Base-by-base conservation (phyloP, 1,140 invertebrate genomes). In the Bombus soroeensis region DNA sequence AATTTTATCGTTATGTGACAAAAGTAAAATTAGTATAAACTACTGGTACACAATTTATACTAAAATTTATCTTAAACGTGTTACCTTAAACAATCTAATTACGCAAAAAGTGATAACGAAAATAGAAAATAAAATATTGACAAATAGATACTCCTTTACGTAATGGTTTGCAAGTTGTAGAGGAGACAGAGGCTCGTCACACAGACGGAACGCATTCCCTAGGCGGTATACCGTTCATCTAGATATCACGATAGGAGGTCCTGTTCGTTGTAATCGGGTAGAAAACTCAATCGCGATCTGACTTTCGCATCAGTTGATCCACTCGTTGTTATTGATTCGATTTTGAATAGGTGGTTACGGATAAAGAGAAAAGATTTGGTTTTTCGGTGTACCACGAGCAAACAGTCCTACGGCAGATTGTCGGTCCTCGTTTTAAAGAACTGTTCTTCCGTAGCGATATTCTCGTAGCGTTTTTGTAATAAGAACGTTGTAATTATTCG, bases 281-380 rank as follows among this genome's bases (percentile, higher is more conserved):
- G 90, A 91, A 92, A 92, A 92, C 86, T 88, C 87, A 85, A 91
- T 92, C 88, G 83, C 83, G 86, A 87, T 91, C 88, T 86, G 83
- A 89, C 84, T 89, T 88, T 88, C 92, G 90, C 90, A 71, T 92
- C 87, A 28, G 83, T 89, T 78, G 90, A 81, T 92, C 75, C 83
- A 71, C 87, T 90, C 84, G 87, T 90, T 88, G 87, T 90, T 87
- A 88, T 91, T 88, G 87, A 90, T 88, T 91, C 85, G 85, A 91
- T 91, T 87, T 72, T 87, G 64, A 82, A 87, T 88, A 78, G 89
- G 68, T 85, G 66, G 62, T 72, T 81, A 41, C 53, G 81, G 66
- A 80, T 87, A 87, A 64, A 76, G 66, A 90, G 64, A 83, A 90
- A 41, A 32, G 47, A 57, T 39, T 41, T 22, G 28, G 28, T 47